Base-by-base conservation (phyloP, 2,888 invertebrate genomes). In the Brachypalpus laphriformis region DNA sequence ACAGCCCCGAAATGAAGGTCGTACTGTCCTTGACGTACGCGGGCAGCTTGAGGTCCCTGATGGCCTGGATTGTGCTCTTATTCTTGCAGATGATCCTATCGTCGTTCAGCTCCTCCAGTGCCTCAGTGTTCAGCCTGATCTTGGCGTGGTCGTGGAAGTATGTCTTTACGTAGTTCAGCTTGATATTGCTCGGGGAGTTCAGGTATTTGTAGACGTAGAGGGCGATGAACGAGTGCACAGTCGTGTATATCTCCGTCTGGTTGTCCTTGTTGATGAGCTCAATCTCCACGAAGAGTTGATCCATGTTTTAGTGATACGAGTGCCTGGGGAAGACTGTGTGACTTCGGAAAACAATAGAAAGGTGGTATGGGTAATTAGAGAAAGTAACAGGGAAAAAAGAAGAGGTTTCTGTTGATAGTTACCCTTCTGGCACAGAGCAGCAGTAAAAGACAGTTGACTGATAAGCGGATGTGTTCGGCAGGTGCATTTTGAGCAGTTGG, bases 1-100 rank as follows among this genome's bases (percentile, higher is more conserved):
- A 96, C 6, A 97, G 91, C 0, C 97, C 97, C 7, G 96, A 95
- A 63, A 96, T 94, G 63, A 95, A 94, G 14, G 94, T 94, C 74
- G 93, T 92, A 11, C 92, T 93, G 72, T 93, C 93, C 78, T 93
- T 93, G 59, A 94, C 92, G 51, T 95, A 93, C 8, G 95, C 94
- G 34, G 97, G 97, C 88, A 95, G 93, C 28, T 93, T 91, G 8
- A 91, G 88, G 86, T 92, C 91, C 9, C 85, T 81, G 9, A 91
- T 88, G 0, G 91, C 90, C n/a, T 89, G 87, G 8, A 89, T 77
- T 1, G 87, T 88, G 9, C 90, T 89, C 1, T 89, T 89, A 16
- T 89, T 88, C 11, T 90, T 89, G 74, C 90, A 89, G 0, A 90
- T 89, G n/a, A 91, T 90, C 65, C 88, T 89, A 37, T 90, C 88